Evolutionary conservation across 2,797 vertebrate species (phyloP).

Genomic region (Ibycter americanus): DNA sequence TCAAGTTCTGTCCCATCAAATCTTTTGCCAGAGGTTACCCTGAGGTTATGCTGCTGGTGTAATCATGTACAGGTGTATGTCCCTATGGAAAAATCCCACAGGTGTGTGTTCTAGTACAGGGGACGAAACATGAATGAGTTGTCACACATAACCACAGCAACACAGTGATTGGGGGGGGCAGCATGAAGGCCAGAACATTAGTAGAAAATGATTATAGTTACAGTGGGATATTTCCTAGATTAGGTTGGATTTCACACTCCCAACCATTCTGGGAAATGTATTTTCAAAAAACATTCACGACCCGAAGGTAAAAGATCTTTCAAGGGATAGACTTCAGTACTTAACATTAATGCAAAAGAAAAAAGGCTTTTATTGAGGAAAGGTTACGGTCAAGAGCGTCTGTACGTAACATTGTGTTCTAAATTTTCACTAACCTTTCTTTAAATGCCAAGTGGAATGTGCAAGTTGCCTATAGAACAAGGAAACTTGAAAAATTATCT

Average conservation of each 20-base stretch:
- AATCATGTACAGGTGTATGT: too few species aligned
- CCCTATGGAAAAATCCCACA: not conserved
- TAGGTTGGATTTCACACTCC: not conserved
- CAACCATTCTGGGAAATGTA: not conserved
- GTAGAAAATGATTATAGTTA: not conserved
- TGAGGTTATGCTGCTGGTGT: not conserved
- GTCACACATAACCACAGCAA: not conserved
- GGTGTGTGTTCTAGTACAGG: not conserved
- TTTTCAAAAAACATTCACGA: not conserved
- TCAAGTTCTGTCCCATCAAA: not conserved
- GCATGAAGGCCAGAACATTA: not conserved
- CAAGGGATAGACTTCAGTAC: not conserved
- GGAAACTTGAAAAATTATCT: not conserved
- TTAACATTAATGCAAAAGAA: not conserved
- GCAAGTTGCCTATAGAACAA: not conserved
- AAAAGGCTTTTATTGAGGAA: not conserved
- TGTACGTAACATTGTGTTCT: accelerated
- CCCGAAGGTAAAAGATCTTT: not conserved
- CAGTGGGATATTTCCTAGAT: not conserved
- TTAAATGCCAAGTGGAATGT: not conserved
- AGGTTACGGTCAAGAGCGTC: not conserved
- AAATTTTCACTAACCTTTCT: not conserved
- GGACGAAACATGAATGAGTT: not conserved
- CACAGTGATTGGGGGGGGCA: not conserved
- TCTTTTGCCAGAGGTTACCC: not conserved